Conservation (phyloP, 2,888 invertebrate genomes). For the Coenonympha glycerion region DNA sequence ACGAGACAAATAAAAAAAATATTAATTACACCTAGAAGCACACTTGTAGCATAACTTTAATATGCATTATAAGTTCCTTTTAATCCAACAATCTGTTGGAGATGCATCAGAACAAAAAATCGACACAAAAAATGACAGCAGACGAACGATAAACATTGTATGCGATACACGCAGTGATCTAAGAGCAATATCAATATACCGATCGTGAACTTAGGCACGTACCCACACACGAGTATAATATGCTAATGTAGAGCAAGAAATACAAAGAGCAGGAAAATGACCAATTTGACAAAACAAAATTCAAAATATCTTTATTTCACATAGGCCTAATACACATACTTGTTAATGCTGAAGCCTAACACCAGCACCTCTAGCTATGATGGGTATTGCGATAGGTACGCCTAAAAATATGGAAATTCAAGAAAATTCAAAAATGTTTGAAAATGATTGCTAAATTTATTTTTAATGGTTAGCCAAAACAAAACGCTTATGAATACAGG, state of each 20-base stretch:
- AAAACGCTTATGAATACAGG: no score
- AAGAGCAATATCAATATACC: slow-evolving; percentile 39
- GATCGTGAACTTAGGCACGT: slow-evolving; percentile 53
- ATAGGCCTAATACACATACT: no score
- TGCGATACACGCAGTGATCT: slow-evolving; percentile 48
- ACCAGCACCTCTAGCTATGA: no score
- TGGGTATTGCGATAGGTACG: no score
- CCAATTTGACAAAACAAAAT: slow-evolving; percentile 33
- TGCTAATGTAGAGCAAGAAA: slow-evolving; percentile 43
- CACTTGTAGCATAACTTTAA: not conserved
- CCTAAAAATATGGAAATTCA: no score
- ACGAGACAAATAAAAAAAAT: not conserved
- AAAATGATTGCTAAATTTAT: no score
- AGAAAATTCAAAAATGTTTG: no score
- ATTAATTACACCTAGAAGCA: not conserved
- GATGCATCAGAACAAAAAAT: slow-evolving; percentile 3
- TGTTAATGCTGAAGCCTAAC: no score
- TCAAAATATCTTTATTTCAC: no score
- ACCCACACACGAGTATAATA: slow-evolving; percentile 34
- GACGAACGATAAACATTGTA: slow-evolving; percentile 27
- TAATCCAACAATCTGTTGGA: slow-evolving; percentile 5
- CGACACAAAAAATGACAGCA: slow-evolving; percentile 10
- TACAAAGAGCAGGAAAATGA: slow-evolving; percentile 64
- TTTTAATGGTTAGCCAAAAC: no score
- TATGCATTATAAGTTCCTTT: slow-evolving; percentile 3